Base-by-base conservation (phyloP, 2,797 vertebrate genomes). In the Gorsachius magnificus region DNA sequence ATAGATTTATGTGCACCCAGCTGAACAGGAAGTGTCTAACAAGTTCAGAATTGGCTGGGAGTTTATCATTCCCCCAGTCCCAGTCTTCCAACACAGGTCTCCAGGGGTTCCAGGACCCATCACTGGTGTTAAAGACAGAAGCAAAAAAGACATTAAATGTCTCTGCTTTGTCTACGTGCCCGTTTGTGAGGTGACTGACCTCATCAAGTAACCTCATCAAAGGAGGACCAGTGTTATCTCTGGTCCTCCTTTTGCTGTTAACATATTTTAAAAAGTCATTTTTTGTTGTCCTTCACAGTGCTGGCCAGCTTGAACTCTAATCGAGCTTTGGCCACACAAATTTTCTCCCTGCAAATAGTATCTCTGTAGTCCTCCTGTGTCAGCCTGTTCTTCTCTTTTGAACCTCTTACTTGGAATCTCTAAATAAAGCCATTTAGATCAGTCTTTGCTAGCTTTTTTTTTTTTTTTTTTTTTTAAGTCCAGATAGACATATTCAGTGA, bases 261-360 rank as follows among this genome's bases (percentile, higher is more conserved):
- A 54, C 0, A 0, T 60, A 29, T 53, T 75, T 28, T 0, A 26
- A 36, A 83, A 68, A 57, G 3, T 3, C 5, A 1, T 35, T 77
- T 91, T 19, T 15, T 15, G 1, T 51, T 71, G 14, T 65, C 25
- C 17, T 83, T 43, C 41, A 43, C 41, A 43, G 41, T 43, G 41
- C 16, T 43, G 41, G 41, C 41, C 41, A 43, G 41, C 21, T 58
- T 82, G 38, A 56, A 46, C 16, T 66, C 48, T 18, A 58, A 28
- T 6, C 3, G 8, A 64, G 24, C 26, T 76, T 88, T 68, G 22
- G 16, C n/a, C 26, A 18, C 4, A 13, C 0, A 2, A 16, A 43
- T 72, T 60, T 83, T 51, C 26, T 72, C 6, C 25, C 20, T 60
- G 2, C 22, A 4, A 72, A 71, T 10, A 71, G 11, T 6, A 69